Evolutionary conservation across 2,113 vertebrate species (phyloP).

Genomic region (Barnardius zonarius): DNA sequence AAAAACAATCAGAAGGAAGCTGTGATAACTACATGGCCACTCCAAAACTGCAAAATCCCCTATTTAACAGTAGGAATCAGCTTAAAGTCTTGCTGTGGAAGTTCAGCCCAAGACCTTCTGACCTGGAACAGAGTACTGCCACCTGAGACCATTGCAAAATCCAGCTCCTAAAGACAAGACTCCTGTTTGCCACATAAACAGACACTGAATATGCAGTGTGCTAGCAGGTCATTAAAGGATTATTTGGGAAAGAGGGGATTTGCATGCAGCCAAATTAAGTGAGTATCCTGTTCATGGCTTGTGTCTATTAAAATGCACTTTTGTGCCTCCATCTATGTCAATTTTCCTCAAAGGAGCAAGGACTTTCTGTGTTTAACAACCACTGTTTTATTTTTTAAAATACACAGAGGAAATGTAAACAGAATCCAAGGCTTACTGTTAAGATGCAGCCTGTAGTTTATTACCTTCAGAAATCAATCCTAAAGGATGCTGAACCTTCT

Average conservation of each 20-base stretch:
- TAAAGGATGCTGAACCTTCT: constrained; percentile 40
- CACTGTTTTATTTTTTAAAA: constrained; percentile 10
- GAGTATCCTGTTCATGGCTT: not conserved
- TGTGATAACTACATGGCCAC: not conserved
- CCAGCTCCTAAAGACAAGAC: not conserved
- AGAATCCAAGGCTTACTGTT: constrained; percentile 13
- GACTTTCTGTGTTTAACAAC: not conserved
- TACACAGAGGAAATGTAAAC: constrained; percentile 37
- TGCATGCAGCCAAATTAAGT: not conserved
- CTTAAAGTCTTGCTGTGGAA: not conserved
- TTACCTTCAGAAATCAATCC: constrained; percentile 18
- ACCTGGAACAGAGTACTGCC: not conserved
- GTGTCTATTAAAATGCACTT: not conserved
- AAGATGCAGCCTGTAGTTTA: constrained; percentile 5
- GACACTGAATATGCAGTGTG: not conserved
- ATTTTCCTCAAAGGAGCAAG: constrained; percentile 6
- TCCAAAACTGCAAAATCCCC: not conserved
- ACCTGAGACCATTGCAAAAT: not conserved
- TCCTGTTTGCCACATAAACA: not conserved
- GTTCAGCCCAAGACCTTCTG: not conserved
- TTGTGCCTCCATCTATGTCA: not conserved
- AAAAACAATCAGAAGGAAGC: not conserved
- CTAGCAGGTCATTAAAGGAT: constrained; percentile 1
- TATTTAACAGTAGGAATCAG: not conserved
- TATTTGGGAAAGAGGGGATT: constrained; percentile 12